A percentile compares a stretch with the other conserved stretches of the same genome.
Conservation (phyloP, 2,113 vertebrate genomes). For the Oncorhynchus kisutch region DNA sequence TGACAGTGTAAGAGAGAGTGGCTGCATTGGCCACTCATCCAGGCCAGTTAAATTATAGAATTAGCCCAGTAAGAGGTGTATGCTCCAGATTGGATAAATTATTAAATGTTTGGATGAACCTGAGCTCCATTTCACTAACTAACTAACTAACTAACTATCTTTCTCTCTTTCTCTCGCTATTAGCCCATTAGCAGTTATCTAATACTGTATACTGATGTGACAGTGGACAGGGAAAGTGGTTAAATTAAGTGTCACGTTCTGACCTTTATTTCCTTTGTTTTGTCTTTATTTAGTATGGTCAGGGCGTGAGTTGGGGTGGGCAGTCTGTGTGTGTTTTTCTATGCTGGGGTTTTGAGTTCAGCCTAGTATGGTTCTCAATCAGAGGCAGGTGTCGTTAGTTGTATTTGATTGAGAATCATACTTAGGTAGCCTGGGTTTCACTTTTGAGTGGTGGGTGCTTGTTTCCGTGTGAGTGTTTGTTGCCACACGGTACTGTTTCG, state of each 20-base stretch:
- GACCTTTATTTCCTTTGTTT: too few relatives aligned
- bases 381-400: too few relatives aligned
- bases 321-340: too few relatives aligned
- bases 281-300: too few relatives aligned
- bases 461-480: too few relatives aligned
- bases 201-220: constrained; percentile 73
- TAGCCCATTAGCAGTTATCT: constrained; percentile 73
- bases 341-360: too few relatives aligned
- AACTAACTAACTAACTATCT: constrained; percentile 1
- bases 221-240: constrained; percentile 65
- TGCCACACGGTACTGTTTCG: too few relatives aligned
- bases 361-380: too few relatives aligned
- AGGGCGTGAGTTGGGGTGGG: too few relatives aligned
- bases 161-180: constrained; percentile 45
- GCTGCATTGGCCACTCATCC: constrained; percentile 55
- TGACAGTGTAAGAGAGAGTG: constrained; percentile 64
- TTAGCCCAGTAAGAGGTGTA: constrained; percentile 71
- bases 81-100: constrained; percentile 72
- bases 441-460: too few relatives aligned
- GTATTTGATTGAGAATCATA: too few relatives aligned
- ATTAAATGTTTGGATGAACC: constrained; percentile 80
- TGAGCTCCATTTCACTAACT: constrained; percentile 70
- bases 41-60: constrained; percentile 71
- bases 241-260: constrained; percentile 51
- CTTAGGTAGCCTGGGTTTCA: too few relatives aligned